Conservation (phyloP, 1,140 invertebrate species). For the Eufriesea mexicana region DNA sequence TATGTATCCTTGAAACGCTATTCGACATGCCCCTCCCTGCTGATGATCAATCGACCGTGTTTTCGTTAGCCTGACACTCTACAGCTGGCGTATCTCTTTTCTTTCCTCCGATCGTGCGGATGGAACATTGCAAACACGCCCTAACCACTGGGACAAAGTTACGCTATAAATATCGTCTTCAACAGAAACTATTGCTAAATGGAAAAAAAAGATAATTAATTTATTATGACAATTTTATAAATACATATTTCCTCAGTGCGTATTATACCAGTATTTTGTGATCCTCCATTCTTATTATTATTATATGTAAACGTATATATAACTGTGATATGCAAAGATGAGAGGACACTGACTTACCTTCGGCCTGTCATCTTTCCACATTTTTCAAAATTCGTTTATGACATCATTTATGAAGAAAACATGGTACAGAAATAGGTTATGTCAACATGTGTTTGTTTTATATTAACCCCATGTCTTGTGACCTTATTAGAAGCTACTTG, state of each 20-base stretch:
- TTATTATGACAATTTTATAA: not conserved
- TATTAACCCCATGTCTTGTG: no score
- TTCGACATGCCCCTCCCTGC: constrained; percentile 36
- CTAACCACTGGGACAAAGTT: constrained; percentile 38
- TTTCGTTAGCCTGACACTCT: constrained; percentile 53
- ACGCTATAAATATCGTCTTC: not conserved
- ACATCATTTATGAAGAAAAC: no score
- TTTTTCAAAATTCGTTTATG: no score
- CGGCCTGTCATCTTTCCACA: no score
- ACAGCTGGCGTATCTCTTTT: constrained; percentile 72
- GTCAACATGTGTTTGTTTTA: no score
- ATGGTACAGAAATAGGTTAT: no score
- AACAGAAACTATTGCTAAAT: not conserved
- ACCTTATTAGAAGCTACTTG: no score
- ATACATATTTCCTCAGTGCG: no score
- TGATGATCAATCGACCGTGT: constrained; percentile 25
- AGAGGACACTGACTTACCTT: no score
- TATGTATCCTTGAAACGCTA: constrained; percentile 50
- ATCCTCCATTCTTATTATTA: not conserved
- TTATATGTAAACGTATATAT: no score
- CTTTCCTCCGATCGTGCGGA: constrained; percentile 17
- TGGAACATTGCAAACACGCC: constrained; percentile 23
- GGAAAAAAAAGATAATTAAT: not conserved
- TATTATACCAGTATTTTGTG: not conserved
- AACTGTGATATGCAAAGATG: no score